These are phyloP conservation scores for Bradypus variegatus DNA, from an alignment of 2,797 vertebrate genomes.

Conservation along the genomic window DNA sequence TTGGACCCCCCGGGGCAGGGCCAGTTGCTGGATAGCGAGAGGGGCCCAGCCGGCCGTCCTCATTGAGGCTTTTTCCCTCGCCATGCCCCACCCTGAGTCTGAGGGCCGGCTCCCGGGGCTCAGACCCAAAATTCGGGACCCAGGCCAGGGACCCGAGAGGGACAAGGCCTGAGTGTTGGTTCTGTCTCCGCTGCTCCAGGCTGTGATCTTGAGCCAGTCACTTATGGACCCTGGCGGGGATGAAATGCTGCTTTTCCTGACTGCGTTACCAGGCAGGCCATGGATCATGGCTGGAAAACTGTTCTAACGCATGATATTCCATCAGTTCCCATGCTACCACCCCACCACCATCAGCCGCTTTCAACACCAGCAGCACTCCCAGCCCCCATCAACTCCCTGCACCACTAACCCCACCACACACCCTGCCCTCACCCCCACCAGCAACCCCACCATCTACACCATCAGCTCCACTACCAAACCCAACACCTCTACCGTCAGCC, in stretches of 20 bases:
- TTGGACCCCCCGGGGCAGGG: neutral
- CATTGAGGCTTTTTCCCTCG: neutral
- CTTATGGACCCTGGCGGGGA: neutral
- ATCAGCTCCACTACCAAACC: neutral
- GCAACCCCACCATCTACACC: fast-evolving
- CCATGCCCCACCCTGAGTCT: neutral
- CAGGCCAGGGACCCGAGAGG: neutral
- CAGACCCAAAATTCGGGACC: neutral
- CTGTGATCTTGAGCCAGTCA: neutral
- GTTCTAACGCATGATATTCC: neutral
- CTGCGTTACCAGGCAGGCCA: neutral
- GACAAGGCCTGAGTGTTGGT: neutral
- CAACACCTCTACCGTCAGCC: neutral
- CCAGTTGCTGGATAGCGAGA: neutral
- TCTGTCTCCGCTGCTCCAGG: too few species aligned
- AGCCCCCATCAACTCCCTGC: neutral
- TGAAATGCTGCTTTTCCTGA: fast-evolving
- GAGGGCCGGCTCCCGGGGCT: neutral
- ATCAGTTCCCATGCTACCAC: neutral
- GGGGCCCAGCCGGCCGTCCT: neutral
- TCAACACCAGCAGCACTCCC: neutral
- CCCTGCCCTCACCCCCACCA: too few species aligned
- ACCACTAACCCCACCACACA: neutral
- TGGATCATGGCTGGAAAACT: neutral
- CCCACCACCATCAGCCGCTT: neutral